These are phyloP conservation scores for Tribolium madens DNA, from an alignment of 1,140 invertebrate genomes.

Conservation along the genomic window DNA sequence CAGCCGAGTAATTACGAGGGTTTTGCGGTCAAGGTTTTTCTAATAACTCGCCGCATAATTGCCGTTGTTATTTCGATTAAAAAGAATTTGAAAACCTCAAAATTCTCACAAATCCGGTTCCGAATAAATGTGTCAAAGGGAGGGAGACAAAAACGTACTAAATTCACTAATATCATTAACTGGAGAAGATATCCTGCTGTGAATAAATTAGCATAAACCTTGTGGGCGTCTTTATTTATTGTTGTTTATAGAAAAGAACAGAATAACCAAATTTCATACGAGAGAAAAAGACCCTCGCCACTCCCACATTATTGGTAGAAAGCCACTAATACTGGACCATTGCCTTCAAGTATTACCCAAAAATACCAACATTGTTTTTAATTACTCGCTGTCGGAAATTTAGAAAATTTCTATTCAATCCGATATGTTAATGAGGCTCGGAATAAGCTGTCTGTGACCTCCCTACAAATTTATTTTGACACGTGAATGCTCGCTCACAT, in stretches of 20 bases:
- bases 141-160: constrained; percentile 17
- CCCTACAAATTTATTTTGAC: constrained; percentile 26
- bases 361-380: constrained; percentile 13
- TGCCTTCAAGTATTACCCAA: constrained; percentile 13
- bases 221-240: constrained; percentile 48
- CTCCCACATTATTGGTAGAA: constrained; percentile 42
- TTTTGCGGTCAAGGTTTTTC: constrained; percentile 38
- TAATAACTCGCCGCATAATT: constrained; percentile 23
- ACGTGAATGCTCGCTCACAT: neutral
- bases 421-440: constrained; percentile 18
- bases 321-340: neutral
- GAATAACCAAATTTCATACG: neutral
- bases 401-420: neutral
- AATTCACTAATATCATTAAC: constrained; percentile 35
- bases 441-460: constrained; percentile 28
- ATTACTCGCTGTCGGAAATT: constrained; percentile 9
- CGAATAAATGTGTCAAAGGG: constrained; percentile 7
- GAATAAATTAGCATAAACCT: constrained; percentile 48
- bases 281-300: constrained; percentile 24
- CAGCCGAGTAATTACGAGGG: constrained; percentile 1
- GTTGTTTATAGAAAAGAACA: constrained; percentile 45
- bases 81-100: constrained; percentile 22
- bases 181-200: constrained; percentile 33
- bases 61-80: constrained; percentile 8
- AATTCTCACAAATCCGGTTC: constrained; percentile 21